phyloP scores from a whole-genome alignment of 2,113 vertebrate genomes.

The Ceyx melanurus region DNA sequence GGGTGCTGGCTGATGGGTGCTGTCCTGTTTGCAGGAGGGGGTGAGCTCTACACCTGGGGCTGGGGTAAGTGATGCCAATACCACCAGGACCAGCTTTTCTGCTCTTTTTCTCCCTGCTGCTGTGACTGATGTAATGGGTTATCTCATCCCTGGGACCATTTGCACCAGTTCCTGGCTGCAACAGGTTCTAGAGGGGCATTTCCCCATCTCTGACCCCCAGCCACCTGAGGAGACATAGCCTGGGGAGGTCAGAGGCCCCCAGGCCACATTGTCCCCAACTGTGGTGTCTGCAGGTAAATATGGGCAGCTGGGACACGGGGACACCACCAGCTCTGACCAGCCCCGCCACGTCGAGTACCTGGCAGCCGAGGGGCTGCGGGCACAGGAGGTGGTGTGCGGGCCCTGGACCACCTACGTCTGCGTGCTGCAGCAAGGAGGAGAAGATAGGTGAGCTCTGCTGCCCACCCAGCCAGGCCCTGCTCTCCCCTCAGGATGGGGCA shows the following conservation, averaged over 20 bases:
- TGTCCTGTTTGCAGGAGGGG: slow-evolving; percentile 75
- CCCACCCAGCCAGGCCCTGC: too few species aligned
- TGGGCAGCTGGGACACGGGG: slow-evolving; percentile 88
- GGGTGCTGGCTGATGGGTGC: neutral
- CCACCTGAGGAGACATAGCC: fast-evolving
- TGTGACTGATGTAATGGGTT: fast-evolving
- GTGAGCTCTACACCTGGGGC: slow-evolving; percentile 94
- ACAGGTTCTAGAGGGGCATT: fast-evolving
- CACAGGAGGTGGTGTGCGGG: slow-evolving; percentile 84
- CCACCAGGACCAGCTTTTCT: neutral
- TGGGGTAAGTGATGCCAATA: slow-evolving; percentile 85
- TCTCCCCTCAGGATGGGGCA: fast-evolving
- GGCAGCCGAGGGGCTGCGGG: slow-evolving; percentile 62
- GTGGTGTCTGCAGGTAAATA: slow-evolving; percentile 82
- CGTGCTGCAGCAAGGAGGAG: neutral
- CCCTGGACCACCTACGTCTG: slow-evolving; percentile 89
- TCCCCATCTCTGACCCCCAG: fast-evolving
- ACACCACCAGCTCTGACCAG: slow-evolving; percentile 76
- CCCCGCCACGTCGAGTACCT: slow-evolving; percentile 81
- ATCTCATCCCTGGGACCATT: fast-evolving
- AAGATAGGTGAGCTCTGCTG: neutral
- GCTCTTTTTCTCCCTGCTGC: neutral
- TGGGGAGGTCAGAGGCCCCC: neutral
- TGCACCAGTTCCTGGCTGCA: fast-evolving
- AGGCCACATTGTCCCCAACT: fast-evolving